Evolutionary conservation across 1,140 invertebrate genomes (phyloP).

Genomic region (Laupala kohalensis): DNA sequence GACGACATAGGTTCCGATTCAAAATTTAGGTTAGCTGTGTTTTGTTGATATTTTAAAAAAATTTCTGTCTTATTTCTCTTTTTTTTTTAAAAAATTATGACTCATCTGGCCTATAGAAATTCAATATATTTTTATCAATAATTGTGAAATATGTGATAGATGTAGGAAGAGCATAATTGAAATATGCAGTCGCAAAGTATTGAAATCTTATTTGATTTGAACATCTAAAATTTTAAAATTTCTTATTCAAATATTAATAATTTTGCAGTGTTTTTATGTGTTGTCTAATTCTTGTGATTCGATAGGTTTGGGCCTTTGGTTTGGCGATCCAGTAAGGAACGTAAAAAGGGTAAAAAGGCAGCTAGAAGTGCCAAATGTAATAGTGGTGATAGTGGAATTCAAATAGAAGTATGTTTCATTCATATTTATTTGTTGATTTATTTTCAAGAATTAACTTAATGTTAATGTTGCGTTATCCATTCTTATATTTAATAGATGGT

Average conservation of each 20-base stretch:
- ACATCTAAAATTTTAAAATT: neutral
- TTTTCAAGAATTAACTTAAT: neutral
- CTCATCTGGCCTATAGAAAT: no score
- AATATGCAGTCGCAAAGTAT: neutral
- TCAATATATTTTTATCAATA: no score
- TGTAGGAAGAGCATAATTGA: neutral
- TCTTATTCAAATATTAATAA: neutral
- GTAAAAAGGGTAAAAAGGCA: conserved; percentile 51
- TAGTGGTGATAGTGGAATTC: conserved; percentile 60
- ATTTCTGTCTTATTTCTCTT: no score
- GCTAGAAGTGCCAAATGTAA: conserved; percentile 57
- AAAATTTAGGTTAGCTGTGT: conserved; percentile 34
- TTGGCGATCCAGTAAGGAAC: conserved; percentile 56
- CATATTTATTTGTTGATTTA: neutral
- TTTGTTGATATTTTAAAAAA: no score
- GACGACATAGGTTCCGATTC: conserved; percentile 29
- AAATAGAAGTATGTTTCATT: conserved; percentile 41
- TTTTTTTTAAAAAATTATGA: no score
- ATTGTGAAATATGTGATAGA: no score
- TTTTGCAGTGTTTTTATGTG: neutral
- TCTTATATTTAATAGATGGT: conserved; percentile 32
- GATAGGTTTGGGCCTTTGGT: conserved; percentile 50
- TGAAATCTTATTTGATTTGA: neutral
- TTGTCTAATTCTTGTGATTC: conserved; percentile 15
- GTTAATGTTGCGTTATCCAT: neutral